Base-by-base conservation (phyloP, 2,888 invertebrate genomes). In the Anthophora plumipes region DNA sequence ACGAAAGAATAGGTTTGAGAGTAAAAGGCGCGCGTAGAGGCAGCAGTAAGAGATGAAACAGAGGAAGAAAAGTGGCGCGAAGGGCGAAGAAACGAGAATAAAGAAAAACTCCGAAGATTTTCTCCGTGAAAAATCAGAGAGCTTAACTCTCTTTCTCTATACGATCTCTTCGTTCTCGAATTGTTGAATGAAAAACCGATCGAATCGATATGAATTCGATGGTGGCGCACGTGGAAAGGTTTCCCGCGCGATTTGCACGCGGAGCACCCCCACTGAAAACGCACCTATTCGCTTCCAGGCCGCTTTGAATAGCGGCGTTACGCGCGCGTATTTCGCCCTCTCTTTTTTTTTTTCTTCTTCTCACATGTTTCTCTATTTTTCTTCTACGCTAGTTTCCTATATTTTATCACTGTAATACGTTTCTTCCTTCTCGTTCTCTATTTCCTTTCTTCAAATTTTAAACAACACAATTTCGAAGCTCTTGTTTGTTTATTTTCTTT, bases 141-240 rank as follows among this genome's bases (percentile, higher is more conserved):
- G n/a, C n/a, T n/a, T n/a, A n/a, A n/a, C n/a, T n/a, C n/a, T n/a
- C n/a, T n/a, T n/a, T n/a, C n/a, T n/a, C n/a, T n/a, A n/a, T n/a
- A n/a, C n/a, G n/a, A n/a, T n/a, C n/a, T n/a, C n/a, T n/a, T 60
- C 61, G 55, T 14, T 55, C 48, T 46, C 48, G n/a, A n/a, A 46
- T 60, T 46, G 46, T 46, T 64, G n/a, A 78, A 78, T 64, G 69
- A 48, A 54, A 78, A 77, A 7, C 5, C 17, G 9, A 12, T 31
- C 46, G 37, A 17, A 60, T 77, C 67, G 46, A 22, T 11, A 0
- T 1, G 46, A 31, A 14, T 20, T 31, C 46, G 17, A 60, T 48
- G 1, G 20, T 0, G 11, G 39, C 3, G 11, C n/a, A n/a, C 54
- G 17, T 7, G 39, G 14, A 0, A 31, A 41, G 14, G 31, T 46